A percentile compares a stretch with the other conserved stretches of the same genome.
phyloP scores from a whole-genome alignment of 2,888 invertebrate species.

The Lasioglossum lativentre region DNA sequence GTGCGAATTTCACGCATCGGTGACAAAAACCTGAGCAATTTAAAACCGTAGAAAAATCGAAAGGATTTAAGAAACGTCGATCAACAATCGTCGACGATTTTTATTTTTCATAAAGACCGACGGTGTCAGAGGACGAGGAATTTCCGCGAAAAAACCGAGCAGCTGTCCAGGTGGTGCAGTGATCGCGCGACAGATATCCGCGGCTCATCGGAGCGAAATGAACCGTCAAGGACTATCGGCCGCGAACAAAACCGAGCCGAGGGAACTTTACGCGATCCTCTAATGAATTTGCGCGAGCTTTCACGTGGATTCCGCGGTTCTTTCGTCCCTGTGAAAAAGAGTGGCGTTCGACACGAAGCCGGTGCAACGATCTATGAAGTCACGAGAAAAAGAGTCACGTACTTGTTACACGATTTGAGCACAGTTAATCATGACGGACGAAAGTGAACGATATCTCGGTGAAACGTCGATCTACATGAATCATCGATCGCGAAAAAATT shows the following conservation, averaged over 20 bases:
- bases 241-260: slow-evolving; percentile 37
- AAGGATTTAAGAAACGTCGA: background rate
- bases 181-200: slow-evolving; percentile 5
- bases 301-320: slow-evolving; percentile 41
- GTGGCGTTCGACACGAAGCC: background rate
- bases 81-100: background rate
- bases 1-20: background rate
- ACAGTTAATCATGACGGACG: slow-evolving; percentile 1
- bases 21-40: background rate
- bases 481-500: background rate
- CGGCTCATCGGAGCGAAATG: slow-evolving; percentile 20
- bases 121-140: background rate
- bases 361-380: slow-evolving; percentile 23
- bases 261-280: slow-evolving; percentile 22
- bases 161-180: background rate
- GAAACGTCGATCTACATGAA: slow-evolving; percentile 8
- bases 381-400: slow-evolving; percentile 12
- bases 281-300: slow-evolving; percentile 58
- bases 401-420: background rate
- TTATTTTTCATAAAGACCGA: background rate
- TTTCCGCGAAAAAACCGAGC: slow-evolving; percentile 9
- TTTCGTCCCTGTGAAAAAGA: background rate
- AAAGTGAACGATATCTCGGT: slow-evolving; percentile 11
- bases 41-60: background rate
- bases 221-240: slow-evolving; percentile 37